These are phyloP conservation scores for Calidris pygmaea DNA, from an alignment of 2,113 vertebrate genomes.

Conservation along the genomic window DNA sequence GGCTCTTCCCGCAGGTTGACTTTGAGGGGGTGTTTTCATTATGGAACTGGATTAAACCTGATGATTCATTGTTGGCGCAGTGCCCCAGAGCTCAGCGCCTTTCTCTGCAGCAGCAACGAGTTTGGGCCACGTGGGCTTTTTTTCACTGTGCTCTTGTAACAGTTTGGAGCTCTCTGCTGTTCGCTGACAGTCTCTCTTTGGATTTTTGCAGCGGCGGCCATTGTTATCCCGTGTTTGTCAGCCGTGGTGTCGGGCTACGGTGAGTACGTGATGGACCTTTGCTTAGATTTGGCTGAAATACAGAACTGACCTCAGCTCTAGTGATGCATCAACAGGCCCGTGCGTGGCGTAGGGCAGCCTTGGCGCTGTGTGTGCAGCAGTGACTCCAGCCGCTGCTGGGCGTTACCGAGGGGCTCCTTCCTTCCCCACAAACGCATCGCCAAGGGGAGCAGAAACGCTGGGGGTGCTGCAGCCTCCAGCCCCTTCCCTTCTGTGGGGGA, in stretches of 20 bases:
- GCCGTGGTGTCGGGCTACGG: constrained; percentile 89
- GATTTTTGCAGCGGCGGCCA: constrained; percentile 84
- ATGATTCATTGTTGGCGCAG: background rate
- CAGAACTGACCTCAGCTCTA: background rate
- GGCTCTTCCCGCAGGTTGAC: background rate
- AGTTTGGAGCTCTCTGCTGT: background rate
- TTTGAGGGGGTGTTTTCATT: background rate
- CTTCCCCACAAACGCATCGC: background rate
- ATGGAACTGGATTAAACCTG: background rate
- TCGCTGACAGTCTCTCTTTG: background rate
- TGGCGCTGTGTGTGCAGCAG: rapidly evolving
- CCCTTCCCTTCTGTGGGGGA: background rate
- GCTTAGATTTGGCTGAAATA: background rate
- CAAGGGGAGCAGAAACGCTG: background rate
- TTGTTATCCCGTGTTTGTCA: constrained; percentile 92
- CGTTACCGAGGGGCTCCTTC: background rate
- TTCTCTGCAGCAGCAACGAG: background rate
- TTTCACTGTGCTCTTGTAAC: background rate
- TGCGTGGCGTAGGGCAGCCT: background rate
- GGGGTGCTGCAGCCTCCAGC: background rate
- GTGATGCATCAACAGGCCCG: background rate
- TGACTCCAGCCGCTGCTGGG: background rate
- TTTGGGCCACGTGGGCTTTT: background rate
- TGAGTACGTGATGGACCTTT: constrained; percentile 59
- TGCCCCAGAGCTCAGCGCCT: background rate